Conservation (phyloP, 1,140 invertebrate genomes). For the Nephotettix cincticeps region DNA sequence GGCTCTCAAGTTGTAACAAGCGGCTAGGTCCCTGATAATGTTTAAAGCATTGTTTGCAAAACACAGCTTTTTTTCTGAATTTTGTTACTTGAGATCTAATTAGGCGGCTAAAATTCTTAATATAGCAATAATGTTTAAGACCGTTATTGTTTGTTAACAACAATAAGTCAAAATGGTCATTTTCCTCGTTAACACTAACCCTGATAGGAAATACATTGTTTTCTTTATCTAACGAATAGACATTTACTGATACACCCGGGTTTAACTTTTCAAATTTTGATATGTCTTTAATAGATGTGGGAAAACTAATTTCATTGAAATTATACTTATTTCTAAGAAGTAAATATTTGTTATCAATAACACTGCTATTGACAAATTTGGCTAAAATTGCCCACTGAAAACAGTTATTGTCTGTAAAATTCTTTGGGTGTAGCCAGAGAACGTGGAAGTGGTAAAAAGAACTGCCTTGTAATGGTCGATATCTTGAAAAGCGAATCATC, state of each 20-base stretch:
- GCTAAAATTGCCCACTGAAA: slow-evolving; percentile 9
- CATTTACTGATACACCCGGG: slow-evolving; percentile 13
- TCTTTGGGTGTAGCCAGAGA: neutral
- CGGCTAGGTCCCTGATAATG: no score
- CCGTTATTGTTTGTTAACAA: no score
- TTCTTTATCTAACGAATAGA: no score
- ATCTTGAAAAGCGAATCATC: neutral
- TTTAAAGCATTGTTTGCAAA: no score
- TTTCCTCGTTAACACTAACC: no score
- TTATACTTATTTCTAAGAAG: slow-evolving; percentile 4
- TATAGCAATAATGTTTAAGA: no score
- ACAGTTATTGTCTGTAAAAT: slow-evolving; percentile 15
- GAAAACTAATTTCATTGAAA: slow-evolving; percentile 8
- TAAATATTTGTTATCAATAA: neutral
- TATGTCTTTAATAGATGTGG: slow-evolving; percentile 12
- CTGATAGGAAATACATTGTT: no score
- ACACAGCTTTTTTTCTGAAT: no score
- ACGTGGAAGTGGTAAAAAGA: neutral
- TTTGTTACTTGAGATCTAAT: no score
- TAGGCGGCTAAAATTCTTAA: no score
- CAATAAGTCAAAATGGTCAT: no score
- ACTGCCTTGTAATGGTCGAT: neutral
- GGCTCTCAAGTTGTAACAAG: no score
- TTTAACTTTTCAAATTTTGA: slow-evolving; percentile 12
- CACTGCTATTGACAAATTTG: neutral